These are phyloP conservation scores for Amazona guildingii DNA, from an alignment of 2,113 vertebrate genomes.

Conservation along the genomic window DNA sequence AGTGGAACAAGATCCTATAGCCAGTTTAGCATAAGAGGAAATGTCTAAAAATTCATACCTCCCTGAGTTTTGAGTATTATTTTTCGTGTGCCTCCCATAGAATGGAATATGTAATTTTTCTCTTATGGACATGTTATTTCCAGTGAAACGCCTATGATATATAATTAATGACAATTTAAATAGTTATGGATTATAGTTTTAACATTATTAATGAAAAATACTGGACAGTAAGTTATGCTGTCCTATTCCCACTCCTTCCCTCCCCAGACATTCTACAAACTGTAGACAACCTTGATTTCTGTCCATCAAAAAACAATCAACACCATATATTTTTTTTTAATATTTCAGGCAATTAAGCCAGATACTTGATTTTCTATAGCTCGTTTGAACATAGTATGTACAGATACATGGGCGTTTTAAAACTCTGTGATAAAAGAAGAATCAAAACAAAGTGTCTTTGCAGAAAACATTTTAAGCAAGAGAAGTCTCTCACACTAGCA, in stretches of 20 bases:
- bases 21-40: conserved; percentile 78
- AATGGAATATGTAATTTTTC: conserved; percentile 78
- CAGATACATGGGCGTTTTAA: neutral
- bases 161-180: conserved; percentile 78
- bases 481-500: neutral
- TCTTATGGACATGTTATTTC: conserved; percentile 79
- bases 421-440: neutral
- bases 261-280: conserved; percentile 60
- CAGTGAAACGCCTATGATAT: conserved; percentile 78
- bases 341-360: conserved; percentile 45
- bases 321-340: neutral
- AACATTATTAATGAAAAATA: conserved; percentile 71
- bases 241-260: conserved; percentile 68
- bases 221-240: conserved; percentile 65
- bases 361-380: neutral
- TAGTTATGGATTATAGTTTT: conserved; percentile 72
- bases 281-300: conserved; percentile 32
- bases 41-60: conserved; percentile 79
- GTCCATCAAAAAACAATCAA: conserved; percentile 20
- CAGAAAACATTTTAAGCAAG: conserved; percentile 13
- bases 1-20: conserved; percentile 77
- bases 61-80: conserved; percentile 79
- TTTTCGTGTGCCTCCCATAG: conserved; percentile 77
- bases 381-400: neutral
- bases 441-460: neutral